Conservation (phyloP, 2,797 vertebrate species). For the Poeciliopsis paucimaculata region DNA sequence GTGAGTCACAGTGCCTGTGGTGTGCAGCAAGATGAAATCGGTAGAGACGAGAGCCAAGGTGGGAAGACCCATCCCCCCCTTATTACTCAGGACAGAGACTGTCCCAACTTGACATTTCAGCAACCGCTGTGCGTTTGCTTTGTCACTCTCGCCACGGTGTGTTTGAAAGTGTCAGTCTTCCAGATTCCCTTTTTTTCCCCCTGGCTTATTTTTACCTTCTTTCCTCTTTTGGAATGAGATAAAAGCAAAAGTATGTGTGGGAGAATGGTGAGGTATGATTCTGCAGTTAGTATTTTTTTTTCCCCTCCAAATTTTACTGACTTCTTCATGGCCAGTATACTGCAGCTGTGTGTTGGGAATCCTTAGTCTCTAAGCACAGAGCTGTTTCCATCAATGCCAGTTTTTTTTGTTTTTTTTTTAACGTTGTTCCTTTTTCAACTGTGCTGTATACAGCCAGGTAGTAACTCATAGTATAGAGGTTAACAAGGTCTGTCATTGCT, state of each 20-base stretch:
- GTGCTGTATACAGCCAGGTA: constrained; percentile 30
- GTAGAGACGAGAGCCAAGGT: constrained; percentile 63
- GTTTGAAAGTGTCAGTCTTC: constrained; percentile 64
- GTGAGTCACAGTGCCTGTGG: constrained; percentile 70
- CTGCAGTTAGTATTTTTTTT: constrained; percentile 50
- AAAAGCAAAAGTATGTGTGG: constrained; percentile 71
- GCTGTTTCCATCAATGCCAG: constrained; percentile 42
- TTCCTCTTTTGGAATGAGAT: constrained; percentile 67
- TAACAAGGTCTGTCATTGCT: constrained; percentile 66
- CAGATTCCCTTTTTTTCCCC: constrained; percentile 44
- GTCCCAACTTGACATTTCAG: constrained; percentile 64
- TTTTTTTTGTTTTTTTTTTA: constrained; percentile 34
- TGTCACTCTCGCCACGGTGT: constrained; percentile 46
- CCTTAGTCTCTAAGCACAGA: constrained; percentile 26
- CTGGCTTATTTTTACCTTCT: constrained; percentile 72
- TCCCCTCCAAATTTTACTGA: constrained; percentile 35
- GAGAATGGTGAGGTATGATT: constrained; percentile 57
- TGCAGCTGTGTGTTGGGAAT: constrained; percentile 41
- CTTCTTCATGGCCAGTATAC: constrained; percentile 36
- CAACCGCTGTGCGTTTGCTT: constrained; percentile 43
- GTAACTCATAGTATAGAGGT: constrained; percentile 43
- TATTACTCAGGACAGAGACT: constrained; percentile 59
- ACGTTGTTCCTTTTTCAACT: constrained; percentile 24
- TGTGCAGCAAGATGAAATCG: constrained; percentile 69
- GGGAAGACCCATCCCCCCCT: constrained; percentile 34